A percentile compares a stretch with the other conserved stretches of the same genome.
Conservation (phyloP, 2,888 invertebrate genomes). For the Troides oblongomaculatus region DNA sequence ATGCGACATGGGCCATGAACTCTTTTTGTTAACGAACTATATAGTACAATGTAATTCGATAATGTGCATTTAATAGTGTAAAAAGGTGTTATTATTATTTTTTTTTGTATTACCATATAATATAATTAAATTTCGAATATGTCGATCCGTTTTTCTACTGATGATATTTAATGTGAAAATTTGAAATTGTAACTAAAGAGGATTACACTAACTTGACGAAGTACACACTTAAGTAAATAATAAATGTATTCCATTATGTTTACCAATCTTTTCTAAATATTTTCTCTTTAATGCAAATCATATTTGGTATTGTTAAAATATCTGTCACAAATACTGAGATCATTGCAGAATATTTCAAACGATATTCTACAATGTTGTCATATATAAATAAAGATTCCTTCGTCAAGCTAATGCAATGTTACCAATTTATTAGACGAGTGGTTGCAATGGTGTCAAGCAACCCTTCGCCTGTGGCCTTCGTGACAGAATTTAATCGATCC, state of each 20-base stretch:
- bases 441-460: slow-evolving; percentile 31
- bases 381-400: background rate
- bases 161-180: slow-evolving; percentile 38
- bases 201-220: slow-evolving; percentile 29
- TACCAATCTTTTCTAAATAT: too few species aligned
- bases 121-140: slow-evolving; percentile 44
- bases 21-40: slow-evolving; percentile 42
- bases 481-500: slow-evolving; percentile 40
- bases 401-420: slow-evolving; percentile 30
- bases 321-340: background rate
- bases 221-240: background rate
- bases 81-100: slow-evolving; percentile 41
- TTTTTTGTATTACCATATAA: slow-evolving; percentile 40
- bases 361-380: background rate
- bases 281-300: too few species aligned
- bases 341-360: background rate
- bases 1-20: slow-evolving; percentile 40
- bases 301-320: too few species aligned
- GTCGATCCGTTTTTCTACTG: slow-evolving; percentile 37
- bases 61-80: slow-evolving; percentile 72
- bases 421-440: slow-evolving; percentile 32
- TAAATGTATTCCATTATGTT: too few species aligned
- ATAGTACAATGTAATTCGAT: slow-evolving; percentile 65
- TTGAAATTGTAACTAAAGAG: slow-evolving; percentile 5
- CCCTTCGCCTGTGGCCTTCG: slow-evolving; percentile 43